Evolutionary conservation across 1,140 invertebrate species (phyloP).

Genomic region (Apocrypta bakeri): DNA sequence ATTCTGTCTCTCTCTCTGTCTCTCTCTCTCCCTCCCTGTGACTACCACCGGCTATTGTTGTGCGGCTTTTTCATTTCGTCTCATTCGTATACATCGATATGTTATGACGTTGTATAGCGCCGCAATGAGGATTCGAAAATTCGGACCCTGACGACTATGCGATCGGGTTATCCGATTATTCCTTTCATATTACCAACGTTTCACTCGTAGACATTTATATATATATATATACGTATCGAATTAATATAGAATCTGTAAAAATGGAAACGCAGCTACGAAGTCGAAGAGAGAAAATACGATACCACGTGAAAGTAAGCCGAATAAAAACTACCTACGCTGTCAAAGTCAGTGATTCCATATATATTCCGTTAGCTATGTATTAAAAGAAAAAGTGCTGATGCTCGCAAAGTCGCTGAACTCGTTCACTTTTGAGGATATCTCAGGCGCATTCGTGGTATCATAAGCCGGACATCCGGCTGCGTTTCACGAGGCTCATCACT

Average conservation of each 20-base stretch:
- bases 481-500: conserved; percentile 48
- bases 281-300: background rate
- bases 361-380: background rate
- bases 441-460: conserved; percentile 11
- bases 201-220: too few relatives aligned
- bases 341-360: background rate
- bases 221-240: too few relatives aligned
- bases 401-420: conserved; percentile 61
- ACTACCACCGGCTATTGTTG: background rate
- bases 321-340: background rate
- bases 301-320: background rate
- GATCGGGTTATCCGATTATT: too few relatives aligned
- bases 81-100: background rate
- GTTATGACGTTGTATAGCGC: background rate
- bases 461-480: conserved; percentile 69
- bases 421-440: background rate
- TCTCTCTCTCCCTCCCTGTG: background rate
- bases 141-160: background rate
- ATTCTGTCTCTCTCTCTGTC: background rate
- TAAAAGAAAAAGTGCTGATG: conserved; percentile 32
- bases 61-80: background rate
- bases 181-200: too few relatives aligned
- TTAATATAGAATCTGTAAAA: too few relatives aligned
- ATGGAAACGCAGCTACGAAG: background rate
- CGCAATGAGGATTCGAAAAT: background rate